Evolutionary conservation across 2,797 vertebrate genomes (phyloP).

Genomic region (Pagetopsis macropterus): DNA sequence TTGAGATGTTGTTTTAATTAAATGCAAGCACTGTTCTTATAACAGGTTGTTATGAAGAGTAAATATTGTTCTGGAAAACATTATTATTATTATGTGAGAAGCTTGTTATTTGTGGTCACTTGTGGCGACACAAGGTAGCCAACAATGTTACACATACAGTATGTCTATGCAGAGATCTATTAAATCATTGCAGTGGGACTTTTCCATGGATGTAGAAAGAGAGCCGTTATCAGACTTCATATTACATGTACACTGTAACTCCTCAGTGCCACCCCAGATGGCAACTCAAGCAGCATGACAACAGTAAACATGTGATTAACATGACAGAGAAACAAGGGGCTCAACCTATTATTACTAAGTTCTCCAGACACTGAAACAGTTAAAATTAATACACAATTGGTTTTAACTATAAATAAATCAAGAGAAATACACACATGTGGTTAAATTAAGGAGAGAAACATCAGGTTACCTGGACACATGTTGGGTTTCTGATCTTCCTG

Average conservation of each 20-base stretch:
- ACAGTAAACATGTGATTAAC: conserved; percentile 74
- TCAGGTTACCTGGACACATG: conserved; percentile 78
- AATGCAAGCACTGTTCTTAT: neutral
- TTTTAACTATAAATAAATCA: neutral
- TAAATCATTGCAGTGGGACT: conserved; percentile 14
- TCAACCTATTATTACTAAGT: conserved; percentile 4
- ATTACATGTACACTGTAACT: conserved; percentile 21
- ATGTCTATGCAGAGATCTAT: conserved; percentile 2
- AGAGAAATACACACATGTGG: neutral
- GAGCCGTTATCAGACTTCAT: conserved; percentile 34
- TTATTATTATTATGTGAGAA: neutral
- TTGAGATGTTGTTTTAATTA: conserved; percentile 12
- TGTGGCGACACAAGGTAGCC: neutral
- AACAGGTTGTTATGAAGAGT: neutral
- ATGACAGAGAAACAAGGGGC: conserved; percentile 30
- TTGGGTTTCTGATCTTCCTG: conserved; percentile 81
- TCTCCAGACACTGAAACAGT: conserved; percentile 18
- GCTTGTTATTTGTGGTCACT: neutral
- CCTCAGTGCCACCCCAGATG: conserved; percentile 27
- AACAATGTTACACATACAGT: conserved; percentile 1
- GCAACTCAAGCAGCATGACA: conserved; percentile 74
- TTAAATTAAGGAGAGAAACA: neutral
- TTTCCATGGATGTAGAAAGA: conserved; percentile 1
- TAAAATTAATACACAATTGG: neutral
- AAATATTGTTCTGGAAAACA: neutral